Base-by-base conservation (phyloP, 2,888 invertebrate genomes). In the Danaus chrysippus region DNA sequence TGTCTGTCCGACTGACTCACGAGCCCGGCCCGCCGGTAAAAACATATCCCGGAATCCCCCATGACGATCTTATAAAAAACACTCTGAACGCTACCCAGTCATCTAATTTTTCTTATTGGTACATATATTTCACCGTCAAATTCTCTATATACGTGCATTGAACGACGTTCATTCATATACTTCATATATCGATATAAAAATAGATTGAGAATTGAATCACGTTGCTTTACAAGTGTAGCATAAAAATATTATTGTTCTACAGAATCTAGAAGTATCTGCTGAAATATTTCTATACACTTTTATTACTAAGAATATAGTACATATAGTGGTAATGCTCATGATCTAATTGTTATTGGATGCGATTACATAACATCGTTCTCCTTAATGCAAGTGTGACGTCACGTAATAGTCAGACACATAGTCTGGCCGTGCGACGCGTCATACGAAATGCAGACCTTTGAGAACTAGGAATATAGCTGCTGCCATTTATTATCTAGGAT, bases 321-420 rank as follows among this genome's bases (percentile, higher is more conserved):
- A 34, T 34, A 34, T 34, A 34, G 8, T 34, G 23, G 58, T 52
- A 60, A 66, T 70, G 71, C 68, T 65, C 75, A 70, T 70, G 74
- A 73, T 65, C 68, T 73, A 74, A 77, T 78, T 74, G 75, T 79
- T 76, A 79, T 77, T 73, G 73, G 72, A 76, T 74, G 75, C 73
- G 72, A 46, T 5, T 46, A 46, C 13, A 13, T n/a, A 5, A 46
- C 6, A 13, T 1, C 46, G 12, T 46, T 46, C 46, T 13, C 46
- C 46, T 13, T 46, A 13, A 46, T 46, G 46, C 46, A 46, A 46
- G 46, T 46, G 67, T 87, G 83, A 87, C 86, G 87, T 86, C 83
- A 87, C 62, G 71, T 82, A 80, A 84, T 82, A 77, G 82, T 78
- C 79, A 77, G 87, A 77, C 86, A 76, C 74, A 80, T 79, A 77